A percentile compares a stretch with the other conserved stretches of the same genome.
Evolutionary conservation across 2,113 vertebrate genomes (phyloP).

Genomic region (Macquaria ambigua): DNA sequence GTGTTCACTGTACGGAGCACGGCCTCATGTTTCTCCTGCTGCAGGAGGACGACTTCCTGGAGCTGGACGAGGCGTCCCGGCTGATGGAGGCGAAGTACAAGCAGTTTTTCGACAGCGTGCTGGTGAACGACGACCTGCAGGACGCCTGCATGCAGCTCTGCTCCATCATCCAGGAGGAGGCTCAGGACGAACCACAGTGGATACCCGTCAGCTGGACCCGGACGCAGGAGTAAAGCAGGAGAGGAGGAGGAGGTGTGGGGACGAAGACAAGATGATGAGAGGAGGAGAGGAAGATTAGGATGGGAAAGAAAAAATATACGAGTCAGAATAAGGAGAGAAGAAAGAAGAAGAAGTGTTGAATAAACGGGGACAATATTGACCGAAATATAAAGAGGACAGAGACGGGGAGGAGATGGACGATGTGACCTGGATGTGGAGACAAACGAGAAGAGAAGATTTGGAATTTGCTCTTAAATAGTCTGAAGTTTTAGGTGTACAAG

Average conservation of each 20-base stretch:
- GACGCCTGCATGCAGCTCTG: constrained; percentile 87
- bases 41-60: constrained; percentile 92
- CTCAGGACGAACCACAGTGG: constrained; percentile 91
- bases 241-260: neutral
- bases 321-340: neutral
- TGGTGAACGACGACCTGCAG: constrained; percentile 90
- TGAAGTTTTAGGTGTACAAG: neutral
- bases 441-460: neutral
- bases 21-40: neutral
- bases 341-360: neutral
- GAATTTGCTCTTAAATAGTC: neutral
- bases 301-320: fast-evolving
- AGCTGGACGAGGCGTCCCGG: constrained; percentile 88
- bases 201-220: constrained; percentile 89
- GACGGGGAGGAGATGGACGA: neutral
- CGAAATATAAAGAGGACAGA: neutral
- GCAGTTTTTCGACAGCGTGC: constrained; percentile 90
- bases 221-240: constrained; percentile 44
- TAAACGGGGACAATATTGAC: neutral
- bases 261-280: neutral
- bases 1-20: no score
- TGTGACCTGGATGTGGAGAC: neutral
- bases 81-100: constrained; percentile 90
- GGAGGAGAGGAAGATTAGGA: neutral
- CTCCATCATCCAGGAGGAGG: constrained; percentile 84